phyloP scores from a whole-genome alignment of 1,140 invertebrate genomes.

The Steinernema khuongi region DNA sequence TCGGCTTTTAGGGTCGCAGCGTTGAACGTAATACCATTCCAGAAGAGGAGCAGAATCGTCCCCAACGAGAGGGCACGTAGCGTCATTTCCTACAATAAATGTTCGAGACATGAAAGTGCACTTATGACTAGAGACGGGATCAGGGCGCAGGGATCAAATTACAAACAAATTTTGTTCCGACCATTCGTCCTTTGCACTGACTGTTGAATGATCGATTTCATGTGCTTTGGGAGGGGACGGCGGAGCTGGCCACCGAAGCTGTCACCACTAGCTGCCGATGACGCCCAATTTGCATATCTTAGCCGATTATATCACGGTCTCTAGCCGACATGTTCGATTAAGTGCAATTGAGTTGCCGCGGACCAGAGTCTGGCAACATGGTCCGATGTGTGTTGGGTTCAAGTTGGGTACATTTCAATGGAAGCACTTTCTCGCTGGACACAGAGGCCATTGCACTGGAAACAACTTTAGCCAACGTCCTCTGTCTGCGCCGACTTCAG shows the following conservation, averaged over 20 bases:
- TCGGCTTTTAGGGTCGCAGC: neutral
- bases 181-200: neutral
- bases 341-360: too few species aligned
- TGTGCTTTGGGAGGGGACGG: conserved; percentile 1
- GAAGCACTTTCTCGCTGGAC: too few species aligned
- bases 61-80: neutral
- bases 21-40: neutral
- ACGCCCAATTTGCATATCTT: too few species aligned
- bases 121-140: neutral
- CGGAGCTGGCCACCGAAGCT: neutral
- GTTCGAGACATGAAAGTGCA: neutral
- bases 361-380: too few species aligned
- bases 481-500: too few species aligned
- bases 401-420: too few species aligned
- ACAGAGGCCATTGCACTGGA: too few species aligned
- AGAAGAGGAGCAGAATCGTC: neutral
- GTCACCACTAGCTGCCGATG: neutral
- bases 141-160: neutral
- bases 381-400: too few species aligned
- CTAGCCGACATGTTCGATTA: too few species aligned
- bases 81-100: neutral
- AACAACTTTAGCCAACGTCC: too few species aligned
- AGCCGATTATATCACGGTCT: too few species aligned
- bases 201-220: neutral
- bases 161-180: neutral